Conservation (phyloP, 2,888 invertebrate species). For the Apamea anceps region DNA sequence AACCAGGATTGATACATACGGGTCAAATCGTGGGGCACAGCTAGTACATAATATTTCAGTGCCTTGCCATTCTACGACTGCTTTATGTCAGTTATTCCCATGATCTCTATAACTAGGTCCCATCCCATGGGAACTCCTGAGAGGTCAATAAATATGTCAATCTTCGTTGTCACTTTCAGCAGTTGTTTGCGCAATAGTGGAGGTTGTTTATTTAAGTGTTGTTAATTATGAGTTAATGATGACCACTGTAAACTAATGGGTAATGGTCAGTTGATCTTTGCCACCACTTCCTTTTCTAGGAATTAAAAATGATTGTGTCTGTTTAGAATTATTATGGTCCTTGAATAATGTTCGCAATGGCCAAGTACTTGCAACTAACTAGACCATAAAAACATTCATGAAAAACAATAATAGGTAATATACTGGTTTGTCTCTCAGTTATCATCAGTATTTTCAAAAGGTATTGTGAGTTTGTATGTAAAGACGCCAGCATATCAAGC, state of each 20-base stretch:
- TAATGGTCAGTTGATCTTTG: conserved; percentile 54
- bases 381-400: not conserved
- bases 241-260: conserved; percentile 19
- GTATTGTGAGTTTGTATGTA: not conserved
- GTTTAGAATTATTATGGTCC: conserved; percentile 14
- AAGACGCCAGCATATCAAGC: too few species aligned
- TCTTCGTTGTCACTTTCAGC: conserved; percentile 49
- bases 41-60: not conserved
- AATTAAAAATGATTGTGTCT: conserved; percentile 48
- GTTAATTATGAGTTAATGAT: conserved; percentile 37
- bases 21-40: too few species aligned
- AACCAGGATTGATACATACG: too few species aligned
- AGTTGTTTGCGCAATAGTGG: conserved; percentile 45
- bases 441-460: not conserved
- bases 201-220: conserved; percentile 42
- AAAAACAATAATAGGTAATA: not conserved
- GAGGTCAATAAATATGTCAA: conserved; percentile 65
- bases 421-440: not conserved
- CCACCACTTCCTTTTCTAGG: conserved; percentile 31
- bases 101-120: conserved; percentile 34
- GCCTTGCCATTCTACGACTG: not conserved
- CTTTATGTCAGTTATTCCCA: conserved; percentile 12
- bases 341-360: not conserved
- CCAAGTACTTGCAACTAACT: not conserved
- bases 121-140: conserved; percentile 61